Evolutionary conservation across 2,113 vertebrate genomes (phyloP).

Genomic region (Corythaixoides concolor): DNA sequence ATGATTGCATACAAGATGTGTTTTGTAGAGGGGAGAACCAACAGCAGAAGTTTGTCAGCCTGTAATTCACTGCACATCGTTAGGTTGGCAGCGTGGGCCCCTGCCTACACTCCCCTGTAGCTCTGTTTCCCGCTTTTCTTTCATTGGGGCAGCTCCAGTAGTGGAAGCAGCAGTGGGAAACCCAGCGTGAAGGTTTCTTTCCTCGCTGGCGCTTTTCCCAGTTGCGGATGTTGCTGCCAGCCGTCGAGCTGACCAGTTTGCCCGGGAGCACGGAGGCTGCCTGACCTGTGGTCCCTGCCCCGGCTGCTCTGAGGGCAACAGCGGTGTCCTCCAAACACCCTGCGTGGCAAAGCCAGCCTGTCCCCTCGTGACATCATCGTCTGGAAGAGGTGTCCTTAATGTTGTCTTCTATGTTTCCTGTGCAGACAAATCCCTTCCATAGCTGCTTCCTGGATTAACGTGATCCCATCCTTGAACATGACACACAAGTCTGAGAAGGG

Average conservation of each 20-base stretch:
- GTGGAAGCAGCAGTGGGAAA: background rate
- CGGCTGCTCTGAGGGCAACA: background rate
- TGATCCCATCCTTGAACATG: background rate
- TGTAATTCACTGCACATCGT: background rate
- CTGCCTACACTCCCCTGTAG: background rate
- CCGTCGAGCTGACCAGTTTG: background rate
- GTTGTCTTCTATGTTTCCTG: background rate
- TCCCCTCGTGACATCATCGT: rapidly evolving
- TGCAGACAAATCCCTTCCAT: background rate
- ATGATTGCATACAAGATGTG: background rate
- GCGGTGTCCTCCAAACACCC: background rate
- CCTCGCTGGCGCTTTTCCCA: background rate
- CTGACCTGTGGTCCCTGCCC: rapidly evolving
- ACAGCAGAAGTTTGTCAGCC: background rate
- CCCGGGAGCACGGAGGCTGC: background rate
- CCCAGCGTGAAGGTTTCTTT: background rate
- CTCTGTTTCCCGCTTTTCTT: background rate
- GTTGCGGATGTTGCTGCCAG: background rate
- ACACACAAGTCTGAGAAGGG: background rate
- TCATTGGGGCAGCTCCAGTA: background rate
- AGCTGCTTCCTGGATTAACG: background rate
- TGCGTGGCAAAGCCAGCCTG: rapidly evolving
- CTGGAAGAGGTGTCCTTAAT: background rate
- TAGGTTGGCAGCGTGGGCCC: rapidly evolving
- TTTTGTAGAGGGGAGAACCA: background rate